Evolutionary conservation across 2,797 vertebrate species (phyloP).

Genomic region (Microctenopoma lineatum): DNA sequence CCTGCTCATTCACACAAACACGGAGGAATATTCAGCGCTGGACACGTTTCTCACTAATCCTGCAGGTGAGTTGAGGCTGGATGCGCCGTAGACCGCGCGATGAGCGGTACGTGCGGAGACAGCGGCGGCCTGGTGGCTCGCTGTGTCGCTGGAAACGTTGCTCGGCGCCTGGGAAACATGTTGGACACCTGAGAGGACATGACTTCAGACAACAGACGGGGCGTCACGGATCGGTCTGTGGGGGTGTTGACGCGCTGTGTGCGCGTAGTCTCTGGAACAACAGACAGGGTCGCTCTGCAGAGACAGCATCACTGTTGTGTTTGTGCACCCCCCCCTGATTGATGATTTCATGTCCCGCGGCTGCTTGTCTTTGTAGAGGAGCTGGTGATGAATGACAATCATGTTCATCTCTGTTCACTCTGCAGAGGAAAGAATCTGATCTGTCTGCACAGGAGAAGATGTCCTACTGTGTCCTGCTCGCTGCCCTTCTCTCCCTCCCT

Average conservation of each 20-base stretch:
- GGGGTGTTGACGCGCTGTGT: neutral
- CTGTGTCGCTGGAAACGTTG: neutral
- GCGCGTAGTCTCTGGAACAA: neutral
- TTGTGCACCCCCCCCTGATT: constrained; percentile 29
- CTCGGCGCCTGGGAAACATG: constrained; percentile 16
- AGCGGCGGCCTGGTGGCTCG: too few species aligned
- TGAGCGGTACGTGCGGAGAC: neutral
- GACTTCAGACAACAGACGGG: constrained; percentile 11
- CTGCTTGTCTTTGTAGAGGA: constrained; percentile 20
- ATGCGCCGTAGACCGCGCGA: neutral
- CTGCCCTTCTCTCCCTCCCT: constrained; percentile 46
- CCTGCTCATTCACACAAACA: constrained; percentile 17
- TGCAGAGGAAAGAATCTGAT: constrained; percentile 31
- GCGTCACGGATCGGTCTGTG: constrained; percentile 4
- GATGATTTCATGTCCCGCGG: constrained; percentile 15
- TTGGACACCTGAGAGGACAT: constrained; percentile 52
- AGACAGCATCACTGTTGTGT: neutral
- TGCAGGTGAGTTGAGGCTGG: constrained; percentile 60
- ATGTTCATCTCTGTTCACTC: constrained; percentile 10
- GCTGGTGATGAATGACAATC: constrained; percentile 40
- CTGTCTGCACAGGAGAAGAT: constrained; percentile 60
- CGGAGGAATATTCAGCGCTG: constrained; percentile 10
- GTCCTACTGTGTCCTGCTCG: constrained; percentile 52
- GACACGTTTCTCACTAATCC: neutral
- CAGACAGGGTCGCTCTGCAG: neutral